Conservation (phyloP, 2,113 vertebrate species). For the Ahaetulla prasina region DNA sequence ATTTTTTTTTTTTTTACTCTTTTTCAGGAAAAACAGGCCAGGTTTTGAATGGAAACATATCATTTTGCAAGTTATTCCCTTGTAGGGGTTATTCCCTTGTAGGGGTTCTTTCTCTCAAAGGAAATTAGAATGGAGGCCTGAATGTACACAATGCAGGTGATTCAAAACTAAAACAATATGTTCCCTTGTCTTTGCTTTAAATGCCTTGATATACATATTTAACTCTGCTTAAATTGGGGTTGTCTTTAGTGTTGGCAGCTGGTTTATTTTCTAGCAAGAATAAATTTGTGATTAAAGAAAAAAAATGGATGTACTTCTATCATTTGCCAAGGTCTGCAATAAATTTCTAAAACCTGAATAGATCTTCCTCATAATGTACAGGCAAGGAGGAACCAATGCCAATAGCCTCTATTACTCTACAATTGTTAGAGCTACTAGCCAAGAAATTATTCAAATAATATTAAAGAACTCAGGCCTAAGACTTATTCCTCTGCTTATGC, state of each 20-base stretch:
- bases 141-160: not conserved
- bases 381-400: not conserved
- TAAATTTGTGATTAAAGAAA: not conserved
- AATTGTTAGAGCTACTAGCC: not conserved
- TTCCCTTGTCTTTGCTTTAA: not conserved
- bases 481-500: not conserved
- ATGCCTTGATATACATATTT: not conserved
- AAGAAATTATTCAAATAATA: not conserved
- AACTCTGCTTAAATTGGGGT: not conserved
- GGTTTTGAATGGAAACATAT: not conserved
- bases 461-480: not conserved
- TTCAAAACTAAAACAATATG: not conserved
- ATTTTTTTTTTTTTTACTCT: not conserved
- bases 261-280: not conserved
- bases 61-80: not conserved
- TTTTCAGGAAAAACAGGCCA: not conserved
- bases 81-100: not conserved
- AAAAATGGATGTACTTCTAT: not conserved
- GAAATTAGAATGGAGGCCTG: not conserved
- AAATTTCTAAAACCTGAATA: not conserved
- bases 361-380: not conserved
- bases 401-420: not conserved
- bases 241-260: not conserved
- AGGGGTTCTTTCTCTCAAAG: not conserved
- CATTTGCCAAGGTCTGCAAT: not conserved